Conservation (phyloP, 2,888 invertebrate species). For the Euspilapteryx auroguttella region DNA sequence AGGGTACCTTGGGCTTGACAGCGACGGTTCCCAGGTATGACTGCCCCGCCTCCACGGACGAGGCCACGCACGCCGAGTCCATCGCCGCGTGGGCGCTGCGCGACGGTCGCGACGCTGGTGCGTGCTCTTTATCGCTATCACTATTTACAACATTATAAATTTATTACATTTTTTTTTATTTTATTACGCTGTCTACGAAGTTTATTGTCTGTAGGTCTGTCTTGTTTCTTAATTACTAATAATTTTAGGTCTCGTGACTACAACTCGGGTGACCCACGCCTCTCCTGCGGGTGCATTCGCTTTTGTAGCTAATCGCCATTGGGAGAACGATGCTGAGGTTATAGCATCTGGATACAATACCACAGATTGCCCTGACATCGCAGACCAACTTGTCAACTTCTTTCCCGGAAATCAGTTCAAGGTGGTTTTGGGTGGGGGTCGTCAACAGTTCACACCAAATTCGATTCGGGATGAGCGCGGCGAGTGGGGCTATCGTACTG, state of each 20-base stretch:
- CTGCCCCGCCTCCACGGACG: slow-evolving; percentile 28
- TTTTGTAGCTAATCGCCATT: slow-evolving; percentile 62
- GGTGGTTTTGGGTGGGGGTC: too few relatives aligned
- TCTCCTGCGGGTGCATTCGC: slow-evolving; percentile 65
- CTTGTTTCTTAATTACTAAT: too few relatives aligned
- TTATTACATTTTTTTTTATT: too few relatives aligned
- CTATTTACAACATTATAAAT: too few relatives aligned
- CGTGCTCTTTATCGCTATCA: too few relatives aligned
- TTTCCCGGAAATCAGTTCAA: slow-evolving; percentile 62
- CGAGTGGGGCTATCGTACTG: too few relatives aligned
- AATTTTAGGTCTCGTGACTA: slow-evolving; percentile 73
- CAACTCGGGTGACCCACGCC: slow-evolving; percentile 76
- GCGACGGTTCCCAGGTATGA: slow-evolving; percentile 38
- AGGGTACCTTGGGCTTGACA: slow-evolving; percentile 46
- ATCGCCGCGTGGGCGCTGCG: slow-evolving; percentile 61
- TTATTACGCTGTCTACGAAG: too few relatives aligned
- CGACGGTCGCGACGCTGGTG: slow-evolving; percentile 29
- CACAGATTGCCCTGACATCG: slow-evolving; percentile 67
- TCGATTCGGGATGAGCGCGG: too few relatives aligned
- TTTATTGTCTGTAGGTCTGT: too few relatives aligned
- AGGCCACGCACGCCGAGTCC: slow-evolving; percentile 41
- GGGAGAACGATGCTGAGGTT: slow-evolving; percentile 67
- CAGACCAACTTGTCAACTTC: slow-evolving; percentile 65
- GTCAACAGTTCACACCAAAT: too few relatives aligned
- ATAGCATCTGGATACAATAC: slow-evolving; percentile 53